These are phyloP conservation scores for Morpho deidamia DNA, from an alignment of 2,888 invertebrate genomes.

Conservation along the genomic window DNA sequence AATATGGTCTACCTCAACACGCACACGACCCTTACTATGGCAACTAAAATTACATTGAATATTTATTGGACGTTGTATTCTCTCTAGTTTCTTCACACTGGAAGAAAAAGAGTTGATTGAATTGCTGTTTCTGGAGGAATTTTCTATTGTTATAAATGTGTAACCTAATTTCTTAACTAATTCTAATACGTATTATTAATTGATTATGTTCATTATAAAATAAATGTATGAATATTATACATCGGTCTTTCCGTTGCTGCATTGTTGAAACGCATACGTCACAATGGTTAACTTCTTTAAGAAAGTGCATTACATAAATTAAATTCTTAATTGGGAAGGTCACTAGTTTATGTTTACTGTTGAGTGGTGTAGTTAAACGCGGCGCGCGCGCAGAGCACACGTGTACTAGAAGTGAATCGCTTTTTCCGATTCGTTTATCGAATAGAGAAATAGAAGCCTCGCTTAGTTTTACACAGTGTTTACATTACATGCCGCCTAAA, in stretches of 20 bases:
- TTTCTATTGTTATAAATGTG: no score
- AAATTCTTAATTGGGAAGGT: conserved; percentile 75
- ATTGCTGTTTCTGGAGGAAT: no score
- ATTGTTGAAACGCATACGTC: conserved; percentile 34
- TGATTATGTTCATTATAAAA: background rate
- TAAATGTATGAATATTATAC: background rate
- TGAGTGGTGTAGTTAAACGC: conserved; percentile 59
- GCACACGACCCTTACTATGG: conserved; percentile 62
- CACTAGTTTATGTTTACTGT: conserved; percentile 42
- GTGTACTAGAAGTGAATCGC: conserved; percentile 73
- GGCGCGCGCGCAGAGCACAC: conserved; percentile 70
- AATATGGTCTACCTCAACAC: conserved; percentile 31
- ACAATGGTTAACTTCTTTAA: conserved; percentile 37
- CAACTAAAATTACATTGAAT: conserved; percentile 21
- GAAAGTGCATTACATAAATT: conserved; percentile 75
- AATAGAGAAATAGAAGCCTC: conserved; percentile 53
- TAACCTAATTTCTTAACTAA: no score
- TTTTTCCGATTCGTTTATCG: conserved; percentile 48
- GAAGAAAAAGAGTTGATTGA: conserved; percentile 19
- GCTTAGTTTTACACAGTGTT: conserved; percentile 66
- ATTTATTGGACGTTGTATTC: conserved; percentile 21
- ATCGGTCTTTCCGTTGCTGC: background rate
- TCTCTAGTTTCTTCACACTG: conserved; percentile 31
- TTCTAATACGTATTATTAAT: no score
- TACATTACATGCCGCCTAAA: conserved; percentile 32